Evolutionary conservation across 2,797 vertebrate genomes (phyloP), one percentile per base, ranked within the genome.

Genomic region (Bradypodion pumilum): DNA sequence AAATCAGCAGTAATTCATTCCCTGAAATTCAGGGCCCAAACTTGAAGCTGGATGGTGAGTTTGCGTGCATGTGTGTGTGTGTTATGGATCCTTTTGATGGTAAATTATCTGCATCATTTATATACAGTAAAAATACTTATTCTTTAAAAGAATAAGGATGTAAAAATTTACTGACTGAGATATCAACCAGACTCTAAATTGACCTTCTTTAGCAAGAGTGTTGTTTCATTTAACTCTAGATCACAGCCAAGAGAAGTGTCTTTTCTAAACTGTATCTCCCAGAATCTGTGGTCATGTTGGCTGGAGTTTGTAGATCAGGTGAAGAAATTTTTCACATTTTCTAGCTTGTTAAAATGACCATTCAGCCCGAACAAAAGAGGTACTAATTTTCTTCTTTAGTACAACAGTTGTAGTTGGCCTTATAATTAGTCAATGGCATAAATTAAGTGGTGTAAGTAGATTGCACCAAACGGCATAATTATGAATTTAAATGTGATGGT

Each of bases 401-500:
- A 60, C 83, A 2, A 1, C 29, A 74, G 9, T 32, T 59, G 60
- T 35, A 42, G 46, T 49, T 82, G 63, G 63, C 15, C 27, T 62
- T 59, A 23, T 35, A 52, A 42, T 83, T 78, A 23, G 5, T 27
- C 86, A 52, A 1, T 59, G 1, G 6, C 12, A 76, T 84, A 88
- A 85, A 78, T 80, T n/a, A 70, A 66, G 81, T 29, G 44, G 46
- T 81, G 3, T 1, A 82, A 86, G 86, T 80, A 12, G 19, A 29
- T 37, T 0, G 0, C 10, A 78, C 35, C 29, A 78, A 46, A 52
- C 72, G 25, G 10, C 75, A 75, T 35, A 1, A 23, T 12, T 72
- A 91, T 23, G 44, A 84, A 84, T 65, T 74, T 46, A 74, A 74
- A 68, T 86, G 37, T 81, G 29, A 83, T 74, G 13, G 5, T 21